Evolutionary conservation across 2,113 vertebrate genomes (phyloP).

Genomic region (Nothobranchius kuhntae): DNA sequence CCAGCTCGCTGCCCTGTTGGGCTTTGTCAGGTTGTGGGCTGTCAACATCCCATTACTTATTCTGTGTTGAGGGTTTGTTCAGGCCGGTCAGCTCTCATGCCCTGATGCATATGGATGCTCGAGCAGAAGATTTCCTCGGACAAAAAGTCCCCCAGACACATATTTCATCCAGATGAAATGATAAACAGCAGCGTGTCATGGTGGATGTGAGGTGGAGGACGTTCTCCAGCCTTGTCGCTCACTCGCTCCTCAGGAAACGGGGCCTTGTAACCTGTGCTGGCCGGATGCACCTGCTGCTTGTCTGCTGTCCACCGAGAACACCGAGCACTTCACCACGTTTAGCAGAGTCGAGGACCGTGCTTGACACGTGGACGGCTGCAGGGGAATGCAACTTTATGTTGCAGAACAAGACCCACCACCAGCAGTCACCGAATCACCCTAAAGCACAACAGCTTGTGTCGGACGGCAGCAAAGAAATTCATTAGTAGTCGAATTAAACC

Average conservation of each 20-base stretch:
- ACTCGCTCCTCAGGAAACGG: slow-evolving; percentile 15
- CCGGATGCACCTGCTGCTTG: slow-evolving; percentile 17
- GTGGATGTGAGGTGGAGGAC: neutral
- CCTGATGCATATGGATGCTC: neutral
- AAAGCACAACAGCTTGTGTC: neutral
- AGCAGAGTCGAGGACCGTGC: slow-evolving; percentile 31
- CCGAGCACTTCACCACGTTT: slow-evolving; percentile 51
- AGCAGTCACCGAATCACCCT: neutral
- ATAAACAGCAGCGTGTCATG: slow-evolving; percentile 6
- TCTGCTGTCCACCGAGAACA: slow-evolving; percentile 31
- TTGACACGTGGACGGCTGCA: slow-evolving; percentile 21
- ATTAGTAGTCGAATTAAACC: too few species aligned
- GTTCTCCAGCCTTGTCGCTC: slow-evolving; percentile 10
- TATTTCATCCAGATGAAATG: neutral
- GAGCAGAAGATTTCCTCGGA: neutral
- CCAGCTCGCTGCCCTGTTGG: slow-evolving; percentile 36
- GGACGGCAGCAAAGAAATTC: neutral
- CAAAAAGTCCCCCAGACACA: neutral
- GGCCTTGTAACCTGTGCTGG: slow-evolving; percentile 16
- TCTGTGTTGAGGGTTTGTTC: slow-evolving; percentile 48
- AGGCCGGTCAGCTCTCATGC: slow-evolving; percentile 21
- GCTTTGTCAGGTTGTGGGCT: slow-evolving; percentile 30
- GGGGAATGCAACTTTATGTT: slow-evolving; percentile 16
- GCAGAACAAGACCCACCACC: slow-evolving; percentile 2
- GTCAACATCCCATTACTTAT: slow-evolving; percentile 53